Evolutionary conservation across 2,888 invertebrate species (phyloP).

Genomic region (Schizotus pectinicornis): DNA sequence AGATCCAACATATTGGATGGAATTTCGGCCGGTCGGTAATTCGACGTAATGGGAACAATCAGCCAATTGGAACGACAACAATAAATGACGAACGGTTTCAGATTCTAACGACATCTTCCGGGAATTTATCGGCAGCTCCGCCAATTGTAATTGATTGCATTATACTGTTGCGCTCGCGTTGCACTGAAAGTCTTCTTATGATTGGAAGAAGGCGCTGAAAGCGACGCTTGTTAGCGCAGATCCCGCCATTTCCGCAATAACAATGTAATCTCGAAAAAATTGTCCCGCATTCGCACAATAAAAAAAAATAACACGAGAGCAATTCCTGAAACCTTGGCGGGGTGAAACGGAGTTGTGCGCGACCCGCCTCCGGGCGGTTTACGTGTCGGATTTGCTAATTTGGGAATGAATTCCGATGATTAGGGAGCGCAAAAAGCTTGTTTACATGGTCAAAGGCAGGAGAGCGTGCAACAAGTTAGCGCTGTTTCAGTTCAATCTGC

Average conservation of each 20-base stretch:
- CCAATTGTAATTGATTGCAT: slow-evolving; percentile 49
- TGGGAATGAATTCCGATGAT: slow-evolving; percentile 22
- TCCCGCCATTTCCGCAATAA: slow-evolving; percentile 10
- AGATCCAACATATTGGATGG: neutral
- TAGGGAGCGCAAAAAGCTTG: slow-evolving; percentile 27
- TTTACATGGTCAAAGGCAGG: slow-evolving; percentile 35
- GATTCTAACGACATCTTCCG: slow-evolving; percentile 54
- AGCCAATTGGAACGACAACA: slow-evolving; percentile 42
- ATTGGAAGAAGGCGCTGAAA: slow-evolving; percentile 32
- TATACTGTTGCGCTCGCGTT: slow-evolving; percentile 46
- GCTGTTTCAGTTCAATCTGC: slow-evolving; percentile 33
- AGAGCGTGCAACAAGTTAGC: slow-evolving; percentile 39
- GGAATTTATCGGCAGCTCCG: slow-evolving; percentile 46
- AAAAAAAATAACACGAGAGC: neutral
- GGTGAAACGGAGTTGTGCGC: no score
- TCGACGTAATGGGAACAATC: slow-evolving; percentile 40
- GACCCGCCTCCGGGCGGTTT: slow-evolving; percentile 4
- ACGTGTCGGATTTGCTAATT: slow-evolving; percentile 17
- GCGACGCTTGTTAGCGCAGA: slow-evolving; percentile 36
- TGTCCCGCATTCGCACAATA: neutral
- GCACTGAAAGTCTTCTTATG: slow-evolving; percentile 43
- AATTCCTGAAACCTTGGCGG: neutral
- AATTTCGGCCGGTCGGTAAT: slow-evolving; percentile 13
- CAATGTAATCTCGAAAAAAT: slow-evolving; percentile 16
- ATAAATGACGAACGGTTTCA: slow-evolving; percentile 52